phyloP scores from a whole-genome alignment of 2,113 vertebrate genomes.

The Amblyopsis rosae region DNA sequence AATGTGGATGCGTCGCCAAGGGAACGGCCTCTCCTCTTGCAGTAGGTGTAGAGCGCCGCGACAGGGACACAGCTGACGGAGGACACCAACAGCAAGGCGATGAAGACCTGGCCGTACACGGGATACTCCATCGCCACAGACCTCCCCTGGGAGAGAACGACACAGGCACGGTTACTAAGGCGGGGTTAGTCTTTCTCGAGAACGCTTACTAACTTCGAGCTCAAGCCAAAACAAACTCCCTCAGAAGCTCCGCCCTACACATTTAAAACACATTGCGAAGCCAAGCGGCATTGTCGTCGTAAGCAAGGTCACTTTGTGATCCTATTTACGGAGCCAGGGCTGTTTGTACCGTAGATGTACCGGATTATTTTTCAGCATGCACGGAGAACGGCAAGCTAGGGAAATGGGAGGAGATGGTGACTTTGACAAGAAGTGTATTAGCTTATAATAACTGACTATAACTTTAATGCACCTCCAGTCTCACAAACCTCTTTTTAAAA shows the following conservation, averaged over 20 bases:
- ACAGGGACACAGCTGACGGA: constrained; percentile 85
- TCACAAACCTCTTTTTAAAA: too few species aligned
- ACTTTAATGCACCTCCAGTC: not conserved
- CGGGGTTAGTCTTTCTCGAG: too few species aligned
- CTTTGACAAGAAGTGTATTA: too few species aligned
- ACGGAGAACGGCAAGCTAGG: too few species aligned
- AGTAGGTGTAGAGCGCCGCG: constrained; percentile 74
- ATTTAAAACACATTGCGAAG: not conserved
- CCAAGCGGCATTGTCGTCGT: too few species aligned
- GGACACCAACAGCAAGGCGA: constrained; percentile 81
- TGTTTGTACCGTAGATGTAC: too few species aligned
- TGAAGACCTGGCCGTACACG: constrained; percentile 75
- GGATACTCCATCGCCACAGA: constrained; percentile 85
- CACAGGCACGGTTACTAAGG: not conserved
- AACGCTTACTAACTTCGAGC: too few species aligned
- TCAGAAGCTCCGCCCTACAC: too few species aligned
- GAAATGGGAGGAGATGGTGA: too few species aligned
- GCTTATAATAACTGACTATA: not conserved
- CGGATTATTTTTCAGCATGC: too few species aligned
- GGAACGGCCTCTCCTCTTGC: constrained; percentile 57
- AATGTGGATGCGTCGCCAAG: not conserved
- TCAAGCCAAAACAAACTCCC: too few species aligned
- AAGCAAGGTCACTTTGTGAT: not conserved
- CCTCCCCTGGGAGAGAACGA: constrained; percentile 77
- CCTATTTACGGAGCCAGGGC: too few species aligned